Base-by-base conservation (phyloP, 2,888 invertebrate species). In the Timema podura region DNA sequence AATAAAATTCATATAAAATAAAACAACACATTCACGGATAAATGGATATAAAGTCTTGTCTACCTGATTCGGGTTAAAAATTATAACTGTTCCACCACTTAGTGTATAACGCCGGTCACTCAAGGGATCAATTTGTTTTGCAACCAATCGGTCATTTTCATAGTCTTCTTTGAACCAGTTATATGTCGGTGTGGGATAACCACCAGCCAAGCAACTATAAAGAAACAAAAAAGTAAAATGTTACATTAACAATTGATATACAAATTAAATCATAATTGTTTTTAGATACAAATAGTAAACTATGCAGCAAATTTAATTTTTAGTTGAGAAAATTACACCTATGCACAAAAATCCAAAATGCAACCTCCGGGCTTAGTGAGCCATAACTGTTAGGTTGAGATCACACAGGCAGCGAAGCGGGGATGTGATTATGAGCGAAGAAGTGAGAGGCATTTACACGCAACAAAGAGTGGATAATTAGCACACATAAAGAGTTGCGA, bases 141-240 rank as follows among this genome's bases (percentile, higher is more conserved):
- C 90, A 70, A 90, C 84, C 11, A 93, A 82, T 68, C 87, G 86
- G 78, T 93, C 92, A 74, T 93, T 91, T 76, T 91, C 87, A 79
- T 93, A 95, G 76, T 92, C 90, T 83, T 95, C 95, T 78, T 90
- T 89, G 79, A 87, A 96, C 96, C 95, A 97, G 77, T 90, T 88
- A 79, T 97, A 97, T 0, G 87, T 88, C 0, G 97, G 96, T 44
- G 93, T 88, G 6, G 97, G 97, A 80, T 89, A 96, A 0, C 96
- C 96, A 74, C 89, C 91, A 75, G 93, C 93, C 71, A 92, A 83
- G 77, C 94, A 95, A 74, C 89, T 90, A 75, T 11, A 76, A 77
- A 64, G 73, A 69, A 70, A 65, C 16, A 70, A 2, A 68, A 48
- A 61, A 10, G 3, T 67, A 59, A 61, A 66, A 48, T 47, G 13